Percentiles rank a stretch among this genome's conserved stretches.
Conservation (phyloP, 2,797 vertebrate genomes). For the Menidia menidia region DNA sequence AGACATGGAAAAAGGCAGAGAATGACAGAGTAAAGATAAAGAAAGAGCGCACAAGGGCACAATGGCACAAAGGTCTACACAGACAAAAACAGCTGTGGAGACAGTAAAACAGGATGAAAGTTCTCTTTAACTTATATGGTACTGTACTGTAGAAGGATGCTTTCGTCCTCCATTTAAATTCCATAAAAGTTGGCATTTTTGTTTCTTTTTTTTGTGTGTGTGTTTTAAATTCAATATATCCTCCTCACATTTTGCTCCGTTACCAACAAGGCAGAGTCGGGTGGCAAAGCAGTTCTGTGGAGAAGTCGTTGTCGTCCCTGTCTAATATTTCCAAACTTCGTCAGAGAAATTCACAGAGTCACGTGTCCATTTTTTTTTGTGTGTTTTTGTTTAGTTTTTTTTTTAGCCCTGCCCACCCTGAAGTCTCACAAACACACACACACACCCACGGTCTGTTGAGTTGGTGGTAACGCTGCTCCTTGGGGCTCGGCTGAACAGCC, state of each 20-base stretch:
- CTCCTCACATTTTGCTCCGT: conserved; percentile 47
- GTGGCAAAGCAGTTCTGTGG: conserved; percentile 51
- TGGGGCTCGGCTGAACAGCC: conserved; percentile 17
- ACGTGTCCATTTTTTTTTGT: not conserved
- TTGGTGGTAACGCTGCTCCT: conserved; percentile 33
- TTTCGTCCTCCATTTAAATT: conserved; percentile 61
- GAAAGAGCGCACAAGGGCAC: conserved; percentile 73
- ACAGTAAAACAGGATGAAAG: conserved; percentile 72
- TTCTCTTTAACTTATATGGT: conserved; percentile 75
- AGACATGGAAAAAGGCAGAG: conserved; percentile 9
- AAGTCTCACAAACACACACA: conserved; percentile 6
- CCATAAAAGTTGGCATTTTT: conserved; percentile 67
- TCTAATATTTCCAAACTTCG: conserved; percentile 30
- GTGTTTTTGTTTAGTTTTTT: conserved; percentile 8
- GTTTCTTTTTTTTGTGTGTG: conserved; percentile 26
- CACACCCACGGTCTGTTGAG: conserved; percentile 23
- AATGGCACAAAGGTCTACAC: conserved; percentile 80
- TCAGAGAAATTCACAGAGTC: conserved; percentile 44
- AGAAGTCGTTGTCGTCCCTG: conserved; percentile 34
- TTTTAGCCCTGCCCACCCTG: not conserved
- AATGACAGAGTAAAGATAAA: conserved; percentile 40
- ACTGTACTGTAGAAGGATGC: conserved; percentile 66
- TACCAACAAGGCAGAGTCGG: conserved; percentile 63
- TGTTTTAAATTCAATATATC: conserved; percentile 62
- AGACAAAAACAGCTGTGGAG: conserved; percentile 77